Evolutionary conservation across 1,140 invertebrate genomes (phyloP), one percentile per base, ranked within the genome.

Genomic region (Drosophila kikkawai): DNA sequence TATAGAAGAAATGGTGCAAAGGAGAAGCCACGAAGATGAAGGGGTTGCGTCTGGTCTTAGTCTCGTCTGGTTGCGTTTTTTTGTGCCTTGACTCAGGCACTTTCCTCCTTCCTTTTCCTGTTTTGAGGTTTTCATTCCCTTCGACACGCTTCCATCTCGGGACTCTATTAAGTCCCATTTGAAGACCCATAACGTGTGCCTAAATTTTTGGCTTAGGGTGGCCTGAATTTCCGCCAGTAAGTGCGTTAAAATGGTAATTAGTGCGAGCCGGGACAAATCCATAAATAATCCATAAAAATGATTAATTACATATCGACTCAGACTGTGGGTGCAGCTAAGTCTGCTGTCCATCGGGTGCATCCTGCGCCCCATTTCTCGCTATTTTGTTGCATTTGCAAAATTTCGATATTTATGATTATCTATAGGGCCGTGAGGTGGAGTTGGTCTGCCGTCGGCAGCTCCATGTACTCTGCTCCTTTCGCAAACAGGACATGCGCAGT

Each of bases 281-380:
- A 91, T 91, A 90, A 85, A 91, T 91, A 91, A 91, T 86, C 76
- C 71, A 80, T 75, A 75, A 80, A 76, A 88, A 78, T 91, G 90
- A 91, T 91, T 91, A 91, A 91, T 91, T 86, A 83, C 79, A 63
- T 56, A 76, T 77, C 60, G 76, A 71, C 59, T 70, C 53, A 29
- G 75, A 45, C 47, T 70, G 41, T 57, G 56, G 50, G 37, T 73
- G 68, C 64, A 42, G 63, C 76, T 56, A 66, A 80, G 69, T 83
- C 74, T 91, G 82, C 68, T 79, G 79, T 91, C 79, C 74, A 79
- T 75, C 48, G 48, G 60, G 59, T 58, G 53, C 51, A 66, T 60
- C 29, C 74, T 69, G 74, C 74, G 64, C 41, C 65, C 58, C 66
- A 59, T 70, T 47, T 55, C 42, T 48, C 66, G 47, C 50, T 41